phyloP scores from a whole-genome alignment of 2,113 vertebrate genomes.

The Hylia prasina region DNA sequence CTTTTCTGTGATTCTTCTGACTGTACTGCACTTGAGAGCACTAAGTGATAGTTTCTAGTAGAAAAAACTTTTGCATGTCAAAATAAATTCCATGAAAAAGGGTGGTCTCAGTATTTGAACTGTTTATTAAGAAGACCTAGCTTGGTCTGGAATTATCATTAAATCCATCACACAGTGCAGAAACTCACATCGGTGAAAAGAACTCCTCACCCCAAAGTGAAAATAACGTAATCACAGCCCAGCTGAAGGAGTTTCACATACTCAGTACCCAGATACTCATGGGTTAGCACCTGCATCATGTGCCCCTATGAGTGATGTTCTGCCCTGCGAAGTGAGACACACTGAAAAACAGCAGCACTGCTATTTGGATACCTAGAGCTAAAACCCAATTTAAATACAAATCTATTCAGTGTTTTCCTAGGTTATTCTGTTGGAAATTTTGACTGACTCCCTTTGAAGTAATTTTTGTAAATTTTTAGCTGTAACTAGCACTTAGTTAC shows the following conservation, averaged over 20 bases:
- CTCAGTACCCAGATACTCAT: rapidly evolving
- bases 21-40: not conserved
- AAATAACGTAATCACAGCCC: not conserved
- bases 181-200: not conserved
- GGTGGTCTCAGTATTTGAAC: not conserved
- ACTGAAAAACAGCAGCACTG: not conserved
- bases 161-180: not conserved
- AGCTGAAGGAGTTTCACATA: not conserved
- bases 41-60: not conserved
- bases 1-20: not conserved
- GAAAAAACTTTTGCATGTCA: not conserved
- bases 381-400: not conserved
- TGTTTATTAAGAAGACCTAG: not conserved
- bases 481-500: not conserved
- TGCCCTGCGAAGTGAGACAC: not conserved
- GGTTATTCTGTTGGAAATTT: not conserved
- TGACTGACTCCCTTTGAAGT: not conserved
- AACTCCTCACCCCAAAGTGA: not conserved
- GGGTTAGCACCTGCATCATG: not conserved
- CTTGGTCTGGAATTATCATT: not conserved
- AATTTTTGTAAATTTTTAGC: not conserved
- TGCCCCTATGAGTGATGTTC: not conserved
- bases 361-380: not conserved
- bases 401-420: not conserved
- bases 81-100: not conserved